These are phyloP conservation scores for Acrossocheilus wenchowensis DNA, from an alignment of 2,797 vertebrate genomes.

Conservation along the genomic window DNA sequence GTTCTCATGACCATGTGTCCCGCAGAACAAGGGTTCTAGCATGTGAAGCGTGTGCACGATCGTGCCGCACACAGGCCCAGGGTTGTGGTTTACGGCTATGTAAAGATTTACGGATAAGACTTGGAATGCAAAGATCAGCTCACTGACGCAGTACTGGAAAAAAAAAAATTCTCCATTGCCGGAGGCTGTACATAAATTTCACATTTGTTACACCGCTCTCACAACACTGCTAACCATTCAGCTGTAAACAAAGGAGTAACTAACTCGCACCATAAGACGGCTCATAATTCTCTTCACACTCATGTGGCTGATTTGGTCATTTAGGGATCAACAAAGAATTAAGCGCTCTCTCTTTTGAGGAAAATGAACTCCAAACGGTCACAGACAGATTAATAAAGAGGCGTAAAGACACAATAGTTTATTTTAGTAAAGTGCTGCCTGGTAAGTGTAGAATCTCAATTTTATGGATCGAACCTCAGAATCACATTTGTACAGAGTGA, in stretches of 20 bases:
- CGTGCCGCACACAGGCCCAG: background rate
- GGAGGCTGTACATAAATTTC: slow-evolving; percentile 14
- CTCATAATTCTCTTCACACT: slow-evolving; percentile 21
- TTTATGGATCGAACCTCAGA: slow-evolving; percentile 11
- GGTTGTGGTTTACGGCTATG: background rate
- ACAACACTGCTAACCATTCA: slow-evolving; percentile 40
- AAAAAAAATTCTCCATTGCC: background rate
- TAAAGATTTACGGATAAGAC: slow-evolving; percentile 24
- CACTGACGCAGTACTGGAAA: background rate
- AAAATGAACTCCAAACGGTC: background rate
- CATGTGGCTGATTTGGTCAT: background rate
- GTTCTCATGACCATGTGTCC: background rate
- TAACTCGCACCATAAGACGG: slow-evolving; percentile 14
- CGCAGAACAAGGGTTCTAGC: background rate
- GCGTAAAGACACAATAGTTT: background rate
- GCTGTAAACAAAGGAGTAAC: slow-evolving; percentile 29
- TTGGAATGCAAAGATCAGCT: slow-evolving; percentile 34
- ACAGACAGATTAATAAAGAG: background rate
- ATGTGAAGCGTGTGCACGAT: background rate
- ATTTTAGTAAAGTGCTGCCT: background rate
- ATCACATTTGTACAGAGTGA: slow-evolving; percentile 1
- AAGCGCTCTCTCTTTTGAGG: background rate
- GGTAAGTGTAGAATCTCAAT: slow-evolving; percentile 18
- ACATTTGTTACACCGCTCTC: slow-evolving; percentile 25
- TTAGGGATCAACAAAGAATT: background rate